Evolutionary conservation across 2,113 vertebrate species (phyloP).

Genomic region (Rallus limicola): DNA sequence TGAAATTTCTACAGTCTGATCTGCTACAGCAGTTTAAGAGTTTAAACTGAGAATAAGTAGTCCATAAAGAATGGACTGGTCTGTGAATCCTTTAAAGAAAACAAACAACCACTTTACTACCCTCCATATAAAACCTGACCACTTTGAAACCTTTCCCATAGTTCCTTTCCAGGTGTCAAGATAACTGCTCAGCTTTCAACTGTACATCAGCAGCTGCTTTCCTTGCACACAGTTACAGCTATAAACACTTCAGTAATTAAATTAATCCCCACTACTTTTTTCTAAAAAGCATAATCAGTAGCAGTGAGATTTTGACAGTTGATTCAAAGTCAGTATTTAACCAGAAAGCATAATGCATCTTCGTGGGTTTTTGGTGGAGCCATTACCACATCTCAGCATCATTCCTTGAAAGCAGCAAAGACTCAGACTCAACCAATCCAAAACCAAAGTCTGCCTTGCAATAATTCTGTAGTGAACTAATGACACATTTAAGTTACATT

Average conservation of each 20-base stretch:
- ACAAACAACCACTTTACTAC: no score
- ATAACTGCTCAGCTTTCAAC: not conserved
- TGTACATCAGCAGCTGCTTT: not conserved
- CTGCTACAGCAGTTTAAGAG: not conserved
- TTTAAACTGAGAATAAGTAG: not conserved
- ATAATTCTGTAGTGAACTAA: not conserved
- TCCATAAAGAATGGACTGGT: not conserved
- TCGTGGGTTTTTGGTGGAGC: not conserved
- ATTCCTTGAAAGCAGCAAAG: not conserved
- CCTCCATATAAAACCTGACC: no score
- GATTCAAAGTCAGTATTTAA: not conserved
- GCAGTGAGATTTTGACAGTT: not conserved
- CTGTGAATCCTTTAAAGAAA: not conserved
- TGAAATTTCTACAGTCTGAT: not conserved
- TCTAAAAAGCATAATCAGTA: not conserved
- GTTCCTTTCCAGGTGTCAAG: not conserved
- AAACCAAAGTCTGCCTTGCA: not conserved
- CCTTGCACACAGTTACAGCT: not conserved
- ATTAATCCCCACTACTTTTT: not conserved
- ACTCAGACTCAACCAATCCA: not conserved
- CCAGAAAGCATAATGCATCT: not conserved
- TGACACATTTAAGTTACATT: not conserved
- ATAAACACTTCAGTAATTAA: not conserved
- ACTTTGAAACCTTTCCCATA: not conserved
- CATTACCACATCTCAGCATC: not conserved